These are phyloP conservation scores for Siniperca undulata DNA, from an alignment of 2,797 vertebrate species.

Conservation along the genomic window DNA sequence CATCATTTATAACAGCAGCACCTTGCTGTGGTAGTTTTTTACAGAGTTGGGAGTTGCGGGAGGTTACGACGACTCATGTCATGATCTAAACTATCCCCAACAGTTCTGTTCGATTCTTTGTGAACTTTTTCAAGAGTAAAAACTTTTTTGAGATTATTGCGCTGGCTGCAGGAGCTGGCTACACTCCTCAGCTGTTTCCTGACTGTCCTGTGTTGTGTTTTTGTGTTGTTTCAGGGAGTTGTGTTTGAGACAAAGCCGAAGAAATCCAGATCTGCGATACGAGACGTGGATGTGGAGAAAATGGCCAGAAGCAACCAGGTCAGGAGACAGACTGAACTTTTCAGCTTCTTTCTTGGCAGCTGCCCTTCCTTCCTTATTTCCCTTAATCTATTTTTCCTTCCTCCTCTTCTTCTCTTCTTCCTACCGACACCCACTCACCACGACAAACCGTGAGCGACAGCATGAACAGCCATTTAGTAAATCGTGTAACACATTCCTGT, in stretches of 20 bases:
- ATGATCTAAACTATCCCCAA: too few species aligned
- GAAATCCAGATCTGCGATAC: slow-evolving; percentile 59
- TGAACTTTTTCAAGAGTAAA: too few species aligned
- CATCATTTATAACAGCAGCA: background rate
- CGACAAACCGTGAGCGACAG: too few species aligned
- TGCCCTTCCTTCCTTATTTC: too few species aligned
- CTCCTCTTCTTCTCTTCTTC: background rate
- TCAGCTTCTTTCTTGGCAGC: background rate
- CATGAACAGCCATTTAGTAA: too few species aligned
- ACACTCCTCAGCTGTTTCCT: background rate
- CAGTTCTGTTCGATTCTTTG: too few species aligned
- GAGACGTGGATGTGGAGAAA: slow-evolving; percentile 76
- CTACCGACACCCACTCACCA: background rate
- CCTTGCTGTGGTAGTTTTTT: background rate
- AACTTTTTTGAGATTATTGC: too few species aligned
- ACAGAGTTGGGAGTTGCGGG: too few species aligned
- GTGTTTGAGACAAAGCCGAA: slow-evolving; percentile 64
- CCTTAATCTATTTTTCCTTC: background rate
- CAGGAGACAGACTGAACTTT: background rate
- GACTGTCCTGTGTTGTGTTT: background rate
- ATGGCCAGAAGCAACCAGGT: slow-evolving; percentile 84
- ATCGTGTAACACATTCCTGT: too few species aligned
- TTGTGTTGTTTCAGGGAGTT: slow-evolving; percentile 65
- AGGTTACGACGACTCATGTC: background rate
- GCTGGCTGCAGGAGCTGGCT: background rate